Evolutionary conservation across 2,113 vertebrate species (phyloP).

Genomic region (Poecile atricapillus): DNA sequence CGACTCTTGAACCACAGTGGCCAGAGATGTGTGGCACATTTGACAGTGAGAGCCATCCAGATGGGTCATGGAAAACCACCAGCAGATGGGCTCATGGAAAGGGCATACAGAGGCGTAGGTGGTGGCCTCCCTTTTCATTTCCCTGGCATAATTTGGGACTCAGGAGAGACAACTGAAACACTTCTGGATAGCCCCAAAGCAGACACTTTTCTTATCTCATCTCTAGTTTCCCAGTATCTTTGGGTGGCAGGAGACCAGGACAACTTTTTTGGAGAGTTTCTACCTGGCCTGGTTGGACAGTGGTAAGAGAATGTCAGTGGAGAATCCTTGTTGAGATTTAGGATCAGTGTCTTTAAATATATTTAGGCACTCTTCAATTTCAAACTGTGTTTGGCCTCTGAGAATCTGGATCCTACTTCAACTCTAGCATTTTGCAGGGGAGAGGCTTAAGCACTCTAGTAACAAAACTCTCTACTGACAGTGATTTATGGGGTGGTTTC

Average conservation of each 20-base stretch:
- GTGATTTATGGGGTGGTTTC: conserved; percentile 23
- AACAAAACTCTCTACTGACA: background rate
- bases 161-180: fast-evolving
- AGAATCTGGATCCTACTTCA: background rate
- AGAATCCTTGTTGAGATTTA: background rate
- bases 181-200: background rate
- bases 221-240: background rate
- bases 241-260: background rate
- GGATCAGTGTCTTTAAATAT: background rate
- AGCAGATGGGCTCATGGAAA: background rate
- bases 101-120: background rate
- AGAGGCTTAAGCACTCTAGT: background rate
- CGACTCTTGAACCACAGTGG: background rate
- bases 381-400: background rate
- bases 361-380: background rate
- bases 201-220: background rate
- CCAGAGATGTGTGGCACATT: fast-evolving
- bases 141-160: background rate
- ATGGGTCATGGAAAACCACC: background rate
- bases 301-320: background rate
- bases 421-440: background rate
- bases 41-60: background rate
- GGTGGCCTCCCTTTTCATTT: background rate
- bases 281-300: background rate
- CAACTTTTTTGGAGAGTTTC: background rate